Base-by-base conservation (phyloP, 2,113 vertebrate genomes). In the Neomonachus schauinslandi region DNA sequence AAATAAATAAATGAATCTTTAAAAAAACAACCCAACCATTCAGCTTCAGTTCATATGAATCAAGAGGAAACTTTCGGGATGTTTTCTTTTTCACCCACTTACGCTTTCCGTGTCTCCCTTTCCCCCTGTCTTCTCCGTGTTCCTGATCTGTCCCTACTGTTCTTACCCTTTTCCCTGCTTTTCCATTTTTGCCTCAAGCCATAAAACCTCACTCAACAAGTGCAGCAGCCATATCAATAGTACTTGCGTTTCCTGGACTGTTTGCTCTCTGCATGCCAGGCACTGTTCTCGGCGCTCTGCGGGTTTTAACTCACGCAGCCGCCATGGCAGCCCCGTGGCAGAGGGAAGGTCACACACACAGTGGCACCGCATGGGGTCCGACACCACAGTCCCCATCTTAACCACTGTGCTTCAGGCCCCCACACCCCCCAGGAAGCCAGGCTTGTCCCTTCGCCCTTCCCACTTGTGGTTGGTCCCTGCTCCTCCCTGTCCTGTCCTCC, bases 171-270 rank as follows among this genome's bases (percentile, higher is more conserved):
- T 46, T 13, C 1, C 22, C 24, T 59, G 61, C n/a, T 46, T 22
- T 74, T 16, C 7, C 10, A 9, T 42, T 67, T 63, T 90, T 21
- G 39, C 24, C 9, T 91, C 6, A 19, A 55, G 85, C 19, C 11
- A 7, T 67, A 8, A n/a, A 49, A 10, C 53, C 21, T 65, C 33
- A 39, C 72, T 9, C 21, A 13, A 9, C 15, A 21, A 2, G 12
- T 4, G 26, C 10, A 42, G 42, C 19, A 33, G 3, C 7, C 1
- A 2, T 26, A 10, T 7, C 11, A 5, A 1, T 2, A 1, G 14
- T 4, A 1, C 9, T 31, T 16, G 2, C 7, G 4, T 24, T 7
- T 6, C 7, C n/a, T 7, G 69, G 77, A 22, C 24, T 16, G 14
- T 82, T 8, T 4, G 31, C 36, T 16, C 2, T 49, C 36, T 26